Evolutionary conservation across 1,140 invertebrate species (phyloP).

Genomic region (Drosophila virilis): DNA sequence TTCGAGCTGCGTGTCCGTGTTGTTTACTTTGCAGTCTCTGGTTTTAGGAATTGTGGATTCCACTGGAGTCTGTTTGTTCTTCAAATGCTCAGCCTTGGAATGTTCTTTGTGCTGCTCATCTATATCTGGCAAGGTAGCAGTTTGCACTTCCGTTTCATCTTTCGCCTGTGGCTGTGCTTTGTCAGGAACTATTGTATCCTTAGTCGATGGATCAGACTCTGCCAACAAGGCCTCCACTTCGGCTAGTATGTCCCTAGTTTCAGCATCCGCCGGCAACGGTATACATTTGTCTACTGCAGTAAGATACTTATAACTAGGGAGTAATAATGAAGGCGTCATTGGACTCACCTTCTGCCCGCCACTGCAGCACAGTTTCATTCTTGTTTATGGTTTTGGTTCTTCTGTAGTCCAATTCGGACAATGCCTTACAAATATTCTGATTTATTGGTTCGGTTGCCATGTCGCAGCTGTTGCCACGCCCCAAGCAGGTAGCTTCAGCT

Average conservation of each 20-base stretch:
- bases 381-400: background rate
- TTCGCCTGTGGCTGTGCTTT: background rate
- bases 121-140: background rate
- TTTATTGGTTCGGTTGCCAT: background rate
- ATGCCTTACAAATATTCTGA: conserved; percentile 8
- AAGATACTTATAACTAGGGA: background rate
- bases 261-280: background rate
- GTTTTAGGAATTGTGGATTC: background rate
- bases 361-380: background rate
- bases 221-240: conserved; percentile 52
- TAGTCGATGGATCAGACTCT: background rate
- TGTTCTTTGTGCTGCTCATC: background rate
- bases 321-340: background rate
- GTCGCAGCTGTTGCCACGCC: background rate
- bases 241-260: conserved; percentile 22
- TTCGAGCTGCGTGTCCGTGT: background rate
- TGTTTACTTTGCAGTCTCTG: background rate
- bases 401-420: conserved; percentile 23
- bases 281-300: background rate
- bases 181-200: background rate
- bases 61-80: background rate
- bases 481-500: background rate
- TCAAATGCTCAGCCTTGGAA: background rate
- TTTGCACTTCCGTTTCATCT: background rate
- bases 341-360: conserved; percentile 1